Evolutionary conservation across 2,113 vertebrate species (phyloP), one percentile per base, ranked within the genome.

Genomic region (Eubucco bourcierii): DNA sequence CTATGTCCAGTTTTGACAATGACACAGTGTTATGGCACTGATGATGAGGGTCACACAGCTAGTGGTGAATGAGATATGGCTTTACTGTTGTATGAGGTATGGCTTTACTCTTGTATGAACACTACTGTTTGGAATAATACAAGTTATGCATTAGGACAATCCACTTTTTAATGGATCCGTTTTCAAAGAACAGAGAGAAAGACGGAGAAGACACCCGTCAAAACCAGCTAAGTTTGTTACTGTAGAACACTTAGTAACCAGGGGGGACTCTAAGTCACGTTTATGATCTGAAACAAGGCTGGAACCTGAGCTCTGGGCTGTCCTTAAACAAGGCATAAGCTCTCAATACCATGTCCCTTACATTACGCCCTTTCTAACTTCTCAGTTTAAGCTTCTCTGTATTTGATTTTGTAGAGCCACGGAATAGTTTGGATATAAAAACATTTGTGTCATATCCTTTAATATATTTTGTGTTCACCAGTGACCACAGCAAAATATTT

Each of bases 401-500:
- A 19, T 1, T 70, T 52, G 17, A 79, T 47, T 87, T 91, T 90
- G 15, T 59, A 79, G 24, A 86, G 37, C 5, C 17, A 34, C 4
- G 87, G n/a, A 87, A 59, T 34, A 75, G 82, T 16, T 15, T 66
- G 23, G 15, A 60, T 84, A 31, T 52, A 77, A 67, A 82, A 92
- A 6, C 44, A 64, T 81, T 12, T 84, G 20, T 84, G 50, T 56
- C 47, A 44, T 64, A 91, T 44, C 15, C 60, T 29, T 76, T 47
- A 67, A 80, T 81, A 60, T 46, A 16, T 81, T 88, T 82, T 73
- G 12, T 84, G 31, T 6, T 88, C 53, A 80, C 44, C 27, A 84
- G 20, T 80, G 80, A 84, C 81, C 78, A 80, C 33, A 84, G 67
- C 28, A 84, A 90, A 96, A 89, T 82, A 70, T 87, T 90, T 87